Evolutionary conservation across 2,113 vertebrate species (phyloP), one percentile per base, ranked within the genome.

Genomic region (Coptodon rendalli): DNA sequence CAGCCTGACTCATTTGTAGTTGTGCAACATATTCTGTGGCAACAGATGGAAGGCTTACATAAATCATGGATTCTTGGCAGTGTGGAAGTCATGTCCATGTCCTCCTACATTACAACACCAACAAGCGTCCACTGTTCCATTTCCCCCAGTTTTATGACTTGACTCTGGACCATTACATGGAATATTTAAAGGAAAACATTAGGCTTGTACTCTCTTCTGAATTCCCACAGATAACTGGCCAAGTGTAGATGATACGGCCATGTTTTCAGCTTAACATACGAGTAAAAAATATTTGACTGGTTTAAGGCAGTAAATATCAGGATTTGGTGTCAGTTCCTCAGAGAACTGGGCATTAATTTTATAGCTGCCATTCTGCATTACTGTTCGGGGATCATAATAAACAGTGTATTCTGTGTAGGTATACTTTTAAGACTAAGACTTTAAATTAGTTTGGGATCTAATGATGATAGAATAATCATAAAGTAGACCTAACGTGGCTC

Each of bases 11-110:
- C 87, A 87, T 66, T 86, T 87, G 88, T 92, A 85, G 87, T 92
- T 93, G 91, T 89, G 92, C 83, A 91, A 89, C 34, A 53, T 93
- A 90, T 94, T 94, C 85, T 89, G 87, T 89, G 89, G 90, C 89
- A 94, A 92, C 95, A 95, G 95, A 95, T 94, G 95, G 92, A 91
- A 73, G 73, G 85, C 82, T 93, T 92, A 89, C 88, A 95, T 95
- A 94, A 95, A 95, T 95, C 94, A 94, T 87, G 56, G 68, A 73
- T 94, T 92, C 85, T 86, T 92, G 90, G 93, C 89, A 81, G 91
- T 19, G 86, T 88, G 83, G 90, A 91, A 92, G 83, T 91, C 88
- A 24, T 92, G 89, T 92, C 87, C 91, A 80, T 90, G 90, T 92
- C 91, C 86, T 90, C 71, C 80, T 85, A 59, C 80, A 88, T 92